Conservation (phyloP, 37 sponge, comb jelly and placozoan species). For the Halisarca cf. caerulea region DNA sequence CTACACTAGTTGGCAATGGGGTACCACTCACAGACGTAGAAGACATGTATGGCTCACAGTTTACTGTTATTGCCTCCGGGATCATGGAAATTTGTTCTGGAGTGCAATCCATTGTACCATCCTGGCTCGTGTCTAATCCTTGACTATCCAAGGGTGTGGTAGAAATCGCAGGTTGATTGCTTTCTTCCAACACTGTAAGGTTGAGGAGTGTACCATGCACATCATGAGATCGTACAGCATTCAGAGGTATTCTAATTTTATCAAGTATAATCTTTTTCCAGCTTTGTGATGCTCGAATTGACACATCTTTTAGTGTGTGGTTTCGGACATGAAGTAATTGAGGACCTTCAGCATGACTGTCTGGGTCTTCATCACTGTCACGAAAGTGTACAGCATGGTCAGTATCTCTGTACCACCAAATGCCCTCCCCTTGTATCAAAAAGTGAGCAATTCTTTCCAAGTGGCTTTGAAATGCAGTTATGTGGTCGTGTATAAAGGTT, state of each 20-base stretch:
- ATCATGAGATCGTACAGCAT: neutral
- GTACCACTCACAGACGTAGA: no score
- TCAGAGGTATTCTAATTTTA: conserved; percentile 1
- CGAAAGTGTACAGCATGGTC: neutral
- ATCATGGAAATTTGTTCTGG: no score
- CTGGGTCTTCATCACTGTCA: neutral
- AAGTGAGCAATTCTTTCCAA: conserved; percentile 16
- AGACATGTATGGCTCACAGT: no score
- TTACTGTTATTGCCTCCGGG: no score
- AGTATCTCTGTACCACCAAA: neutral
- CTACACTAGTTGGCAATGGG: no score
- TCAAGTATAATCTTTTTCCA: neutral
- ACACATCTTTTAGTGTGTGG: neutral
- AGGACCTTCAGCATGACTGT: neutral
- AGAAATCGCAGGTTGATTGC: no score
- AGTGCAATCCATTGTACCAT: no score
- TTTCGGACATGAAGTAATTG: neutral
- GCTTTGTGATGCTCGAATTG: neutral
- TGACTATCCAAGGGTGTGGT: no score
- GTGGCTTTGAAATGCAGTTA: neutral
- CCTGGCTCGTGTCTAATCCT: no score
- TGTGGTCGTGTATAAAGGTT: neutral
- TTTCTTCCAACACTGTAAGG: neutral
- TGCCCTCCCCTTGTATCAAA: neutral
- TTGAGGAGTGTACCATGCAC: neutral